Conservation (phyloP, 2,797 vertebrate genomes). For the Apodemus agrarius region DNA sequence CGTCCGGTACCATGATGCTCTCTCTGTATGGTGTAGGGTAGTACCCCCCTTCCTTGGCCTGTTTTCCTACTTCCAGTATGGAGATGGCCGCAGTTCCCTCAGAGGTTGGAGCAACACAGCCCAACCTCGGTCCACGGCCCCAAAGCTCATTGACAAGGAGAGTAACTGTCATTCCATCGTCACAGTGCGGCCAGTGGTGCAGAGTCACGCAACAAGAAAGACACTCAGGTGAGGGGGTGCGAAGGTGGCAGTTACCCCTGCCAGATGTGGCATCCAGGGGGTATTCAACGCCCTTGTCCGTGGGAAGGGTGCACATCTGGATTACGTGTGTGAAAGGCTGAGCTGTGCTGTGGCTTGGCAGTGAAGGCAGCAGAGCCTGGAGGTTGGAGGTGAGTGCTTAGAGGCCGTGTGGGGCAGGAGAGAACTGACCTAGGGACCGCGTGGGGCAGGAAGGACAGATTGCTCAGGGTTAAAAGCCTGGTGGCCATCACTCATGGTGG, state of each 20-base stretch:
- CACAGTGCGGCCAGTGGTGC: not conserved
- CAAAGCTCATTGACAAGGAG: not conserved
- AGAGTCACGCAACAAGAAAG: accelerated
- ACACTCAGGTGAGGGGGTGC: not conserved
- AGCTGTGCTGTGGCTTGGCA: not conserved
- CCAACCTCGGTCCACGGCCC: not conserved
- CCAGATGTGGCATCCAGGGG: accelerated
- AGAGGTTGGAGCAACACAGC: not conserved
- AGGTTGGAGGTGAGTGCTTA: too few relatives aligned
- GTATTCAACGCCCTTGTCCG: accelerated
- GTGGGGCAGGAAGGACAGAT: too few relatives aligned
- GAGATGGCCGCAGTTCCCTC: not conserved
- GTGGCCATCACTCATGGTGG: not conserved
- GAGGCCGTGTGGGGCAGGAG: not conserved
- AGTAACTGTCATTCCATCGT: not conserved
- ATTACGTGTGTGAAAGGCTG: not conserved
- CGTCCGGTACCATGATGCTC: not conserved
- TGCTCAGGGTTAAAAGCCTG: not conserved
- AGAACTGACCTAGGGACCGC: not conserved
- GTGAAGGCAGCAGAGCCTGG: not conserved
- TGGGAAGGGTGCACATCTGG: accelerated
- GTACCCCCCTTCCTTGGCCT: not conserved
- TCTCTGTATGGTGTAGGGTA: not conserved
- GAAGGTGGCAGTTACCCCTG: accelerated
- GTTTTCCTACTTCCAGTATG: not conserved